Percentiles rank a stretch among this genome's conserved stretches.
phyloP scores from a whole-genome alignment of 2,113 vertebrate species.

The Podocnemis expansa region DNA sequence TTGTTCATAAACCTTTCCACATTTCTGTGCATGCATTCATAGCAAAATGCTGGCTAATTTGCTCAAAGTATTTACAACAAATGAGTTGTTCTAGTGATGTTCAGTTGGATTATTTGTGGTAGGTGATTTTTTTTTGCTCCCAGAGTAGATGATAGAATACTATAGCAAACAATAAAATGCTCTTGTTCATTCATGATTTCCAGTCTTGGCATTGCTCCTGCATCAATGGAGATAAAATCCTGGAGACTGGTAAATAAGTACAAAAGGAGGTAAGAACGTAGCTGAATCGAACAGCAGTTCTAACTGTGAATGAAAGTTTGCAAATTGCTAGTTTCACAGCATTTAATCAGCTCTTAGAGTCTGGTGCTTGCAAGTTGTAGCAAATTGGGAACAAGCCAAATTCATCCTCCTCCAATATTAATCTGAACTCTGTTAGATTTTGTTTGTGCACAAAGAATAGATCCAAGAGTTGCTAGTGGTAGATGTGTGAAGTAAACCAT shows the following conservation, averaged over 20 bases:
- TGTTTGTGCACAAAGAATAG: background rate
- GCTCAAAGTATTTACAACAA: accelerated
- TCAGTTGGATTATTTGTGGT: accelerated
- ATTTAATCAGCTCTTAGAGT: background rate
- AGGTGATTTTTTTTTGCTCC: background rate
- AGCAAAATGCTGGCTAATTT: background rate
- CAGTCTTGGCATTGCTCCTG: accelerated
- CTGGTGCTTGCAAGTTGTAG: accelerated
- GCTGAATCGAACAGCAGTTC: accelerated
- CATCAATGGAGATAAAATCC: background rate
- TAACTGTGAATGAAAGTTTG: accelerated
- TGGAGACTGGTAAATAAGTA: accelerated
- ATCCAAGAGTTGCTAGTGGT: background rate
- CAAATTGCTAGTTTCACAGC: background rate
- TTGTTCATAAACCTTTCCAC: accelerated
- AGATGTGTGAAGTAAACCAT: background rate
- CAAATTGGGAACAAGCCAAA: background rate
- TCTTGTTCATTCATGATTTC: background rate
- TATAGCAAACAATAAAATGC: background rate
- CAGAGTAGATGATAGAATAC: accelerated
- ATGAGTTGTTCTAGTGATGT: background rate
- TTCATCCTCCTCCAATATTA: background rate
- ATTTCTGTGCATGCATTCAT: background rate
- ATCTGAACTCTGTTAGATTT: background rate
- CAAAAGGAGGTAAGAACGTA: background rate